Evolutionary conservation across 2,888 invertebrate species (phyloP).

Genomic region (Lasioglossum malachurum): DNA sequence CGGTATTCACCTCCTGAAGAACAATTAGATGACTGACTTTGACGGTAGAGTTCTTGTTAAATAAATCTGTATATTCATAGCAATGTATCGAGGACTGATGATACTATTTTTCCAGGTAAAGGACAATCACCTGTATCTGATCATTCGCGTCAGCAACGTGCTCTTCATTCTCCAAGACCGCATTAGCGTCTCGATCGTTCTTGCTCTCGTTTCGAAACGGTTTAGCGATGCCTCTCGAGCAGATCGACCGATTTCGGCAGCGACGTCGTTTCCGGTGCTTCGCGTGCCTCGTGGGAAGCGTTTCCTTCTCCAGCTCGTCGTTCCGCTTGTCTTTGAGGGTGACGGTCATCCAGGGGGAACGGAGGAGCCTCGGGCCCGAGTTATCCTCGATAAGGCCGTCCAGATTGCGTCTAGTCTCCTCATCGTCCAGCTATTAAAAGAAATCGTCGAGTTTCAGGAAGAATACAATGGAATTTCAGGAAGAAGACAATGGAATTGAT

Average conservation of each 20-base stretch:
- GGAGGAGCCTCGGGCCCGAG: neutral
- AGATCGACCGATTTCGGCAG: conserved; percentile 63
- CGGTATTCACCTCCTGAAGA: conserved; percentile 6
- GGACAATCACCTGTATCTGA: conserved; percentile 1
- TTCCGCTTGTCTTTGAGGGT: conserved; percentile 36
- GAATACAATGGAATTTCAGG: neutral
- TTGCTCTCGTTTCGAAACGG: conserved; percentile 12
- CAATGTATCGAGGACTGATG: neutral
- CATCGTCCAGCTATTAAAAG: neutral
- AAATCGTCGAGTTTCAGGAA: neutral
- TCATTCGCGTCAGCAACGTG: neutral
- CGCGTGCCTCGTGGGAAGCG: conserved; percentile 52
- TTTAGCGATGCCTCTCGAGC: conserved; percentile 35
- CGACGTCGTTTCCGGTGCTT: conserved; percentile 67
- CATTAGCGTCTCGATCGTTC: conserved; percentile 10
- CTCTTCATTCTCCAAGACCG: conserved; percentile 7
- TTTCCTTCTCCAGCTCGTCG: conserved; percentile 34
- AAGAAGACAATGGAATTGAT: neutral
- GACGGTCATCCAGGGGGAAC: conserved; percentile 5
- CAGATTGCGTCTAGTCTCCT: neutral
- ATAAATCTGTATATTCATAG: neutral
- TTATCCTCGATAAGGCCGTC: neutral
- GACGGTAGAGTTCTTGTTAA: neutral
- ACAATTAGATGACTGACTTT: neutral
- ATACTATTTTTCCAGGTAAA: neutral